phyloP scores from a whole-genome alignment of 2,888 invertebrate species.

The Sceliomorpha sp. region DNA sequence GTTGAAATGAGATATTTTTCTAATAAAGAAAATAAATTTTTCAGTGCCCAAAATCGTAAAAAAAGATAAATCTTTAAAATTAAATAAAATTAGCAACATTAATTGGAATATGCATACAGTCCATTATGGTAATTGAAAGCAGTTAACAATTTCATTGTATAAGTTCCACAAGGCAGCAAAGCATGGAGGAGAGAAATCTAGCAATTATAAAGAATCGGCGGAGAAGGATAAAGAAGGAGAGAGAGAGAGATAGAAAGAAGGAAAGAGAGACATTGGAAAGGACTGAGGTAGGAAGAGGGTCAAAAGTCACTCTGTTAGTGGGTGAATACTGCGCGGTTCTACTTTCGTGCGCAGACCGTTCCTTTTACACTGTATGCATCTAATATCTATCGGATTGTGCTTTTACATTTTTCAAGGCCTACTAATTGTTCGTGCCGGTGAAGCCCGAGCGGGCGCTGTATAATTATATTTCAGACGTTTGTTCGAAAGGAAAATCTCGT shows the following conservation, averaged over 20 bases:
- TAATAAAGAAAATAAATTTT: too few species aligned
- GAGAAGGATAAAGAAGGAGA: conserved; percentile 20
- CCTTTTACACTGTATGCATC: conserved; percentile 50
- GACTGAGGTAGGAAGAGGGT: conserved; percentile 61
- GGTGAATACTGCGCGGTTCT: conserved; percentile 68
- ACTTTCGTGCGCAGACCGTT: conserved; percentile 66
- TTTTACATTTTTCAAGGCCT: conserved; percentile 57
- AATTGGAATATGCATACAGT: too few species aligned
- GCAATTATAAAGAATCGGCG: conserved; percentile 61
- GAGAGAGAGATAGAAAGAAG: conserved; percentile 4
- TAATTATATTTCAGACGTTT: conserved; percentile 43
- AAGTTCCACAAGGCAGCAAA: conserved; percentile 26
- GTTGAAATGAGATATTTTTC: too few species aligned
- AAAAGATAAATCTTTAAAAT: too few species aligned
- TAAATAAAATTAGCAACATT: too few species aligned
- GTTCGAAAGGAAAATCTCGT: conserved; percentile 48
- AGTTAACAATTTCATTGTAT: conserved; percentile 47
- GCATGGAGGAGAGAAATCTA: conserved; percentile 65
- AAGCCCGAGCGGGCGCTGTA: conserved; percentile 19
- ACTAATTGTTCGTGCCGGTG: conserved; percentile 51
- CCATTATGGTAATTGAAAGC: conserved; percentile 38
- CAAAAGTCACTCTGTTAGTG: conserved; percentile 75
- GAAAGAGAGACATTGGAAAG: conserved; percentile 34
- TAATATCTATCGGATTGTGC: conserved; percentile 27
- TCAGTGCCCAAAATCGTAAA: too few species aligned